Conservation (phyloP, 2,888 invertebrate genomes). For the Sussaba pulchella region DNA sequence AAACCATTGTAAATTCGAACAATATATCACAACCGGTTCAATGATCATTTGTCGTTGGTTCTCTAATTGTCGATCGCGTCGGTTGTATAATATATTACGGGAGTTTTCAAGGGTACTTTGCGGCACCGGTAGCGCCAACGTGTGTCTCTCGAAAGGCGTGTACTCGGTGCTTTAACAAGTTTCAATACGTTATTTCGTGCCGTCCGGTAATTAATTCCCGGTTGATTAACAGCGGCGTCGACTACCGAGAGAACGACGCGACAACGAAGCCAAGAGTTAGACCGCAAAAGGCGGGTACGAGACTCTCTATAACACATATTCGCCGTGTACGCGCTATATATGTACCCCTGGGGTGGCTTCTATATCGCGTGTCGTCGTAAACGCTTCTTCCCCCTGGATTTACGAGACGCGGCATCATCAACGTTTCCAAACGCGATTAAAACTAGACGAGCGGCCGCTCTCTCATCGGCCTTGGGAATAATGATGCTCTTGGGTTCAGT, state of each 20-base stretch:
- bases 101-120: constrained; percentile 40
- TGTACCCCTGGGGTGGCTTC: constrained; percentile 51
- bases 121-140: constrained; percentile 60
- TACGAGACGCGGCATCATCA: constrained; percentile 67
- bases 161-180: constrained; percentile 52
- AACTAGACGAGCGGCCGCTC: constrained; percentile 53
- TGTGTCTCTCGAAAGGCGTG: constrained; percentile 31
- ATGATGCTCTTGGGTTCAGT: constrained; percentile 54
- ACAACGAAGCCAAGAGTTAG: constrained; percentile 25
- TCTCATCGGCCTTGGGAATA: constrained; percentile 55
- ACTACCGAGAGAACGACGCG: constrained; percentile 41
- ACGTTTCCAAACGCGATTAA: constrained; percentile 59
- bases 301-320: constrained; percentile 17
- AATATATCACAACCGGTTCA: constrained; percentile 26
- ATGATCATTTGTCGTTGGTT: constrained; percentile 55
- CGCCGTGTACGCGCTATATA: constrained; percentile 20
- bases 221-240: constrained; percentile 63
- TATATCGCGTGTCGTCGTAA: constrained; percentile 69
- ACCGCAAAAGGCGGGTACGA: constrained; percentile 43
- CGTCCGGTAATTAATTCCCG: constrained; percentile 67
- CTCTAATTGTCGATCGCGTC: constrained; percentile 49
- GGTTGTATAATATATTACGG: constrained; percentile 34
- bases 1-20: constrained; percentile 10
- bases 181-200: constrained; percentile 62
- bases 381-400: constrained; percentile 64